Conservation (phyloP, 37 sponge, comb jelly and placozoan species). For the Agelas oroides region DNA sequence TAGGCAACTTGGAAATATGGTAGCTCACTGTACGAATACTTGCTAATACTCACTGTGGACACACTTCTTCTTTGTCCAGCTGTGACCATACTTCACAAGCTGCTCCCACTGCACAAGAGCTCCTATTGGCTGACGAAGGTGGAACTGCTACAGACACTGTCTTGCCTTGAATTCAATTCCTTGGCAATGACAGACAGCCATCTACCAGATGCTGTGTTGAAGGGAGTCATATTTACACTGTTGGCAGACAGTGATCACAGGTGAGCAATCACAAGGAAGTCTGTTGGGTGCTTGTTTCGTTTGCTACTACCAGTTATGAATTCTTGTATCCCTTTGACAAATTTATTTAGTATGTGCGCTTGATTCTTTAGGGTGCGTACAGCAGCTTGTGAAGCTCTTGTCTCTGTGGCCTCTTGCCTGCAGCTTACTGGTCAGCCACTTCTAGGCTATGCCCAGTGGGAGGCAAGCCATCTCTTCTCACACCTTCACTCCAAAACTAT, state of each 20-base stretch:
- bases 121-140: conserved; percentile 82
- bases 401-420: conserved; percentile 32
- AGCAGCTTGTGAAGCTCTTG: conserved; percentile 36
- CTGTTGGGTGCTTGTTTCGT: too few species aligned
- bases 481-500: conserved; percentile 4
- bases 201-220: conserved; percentile 30
- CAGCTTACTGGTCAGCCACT: conserved; percentile 8
- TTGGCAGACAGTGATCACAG: conserved; percentile 60
- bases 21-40: too few species aligned
- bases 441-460: conserved; percentile 21
- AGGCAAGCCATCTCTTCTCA: conserved; percentile 23
- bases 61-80: conserved; percentile 31
- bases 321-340: too few species aligned
- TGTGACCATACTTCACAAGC: conserved; percentile 47
- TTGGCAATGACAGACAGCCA: conserved; percentile 20
- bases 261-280: background rate
- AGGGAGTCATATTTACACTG: conserved; percentile 34
- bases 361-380: conserved; percentile 36
- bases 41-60: too few species aligned
- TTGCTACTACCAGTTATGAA: too few species aligned
- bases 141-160: conserved; percentile 64
- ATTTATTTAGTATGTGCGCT: too few species aligned
- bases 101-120: conserved; percentile 60
- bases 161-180: conserved; percentile 37
- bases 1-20: too few species aligned